A percentile compares a stretch with the other conserved stretches of the same genome.
These are phyloP conservation scores for Acyrthosiphon pisum DNA, from an alignment of 1,140 invertebrate species.

Conservation along the genomic window DNA sequence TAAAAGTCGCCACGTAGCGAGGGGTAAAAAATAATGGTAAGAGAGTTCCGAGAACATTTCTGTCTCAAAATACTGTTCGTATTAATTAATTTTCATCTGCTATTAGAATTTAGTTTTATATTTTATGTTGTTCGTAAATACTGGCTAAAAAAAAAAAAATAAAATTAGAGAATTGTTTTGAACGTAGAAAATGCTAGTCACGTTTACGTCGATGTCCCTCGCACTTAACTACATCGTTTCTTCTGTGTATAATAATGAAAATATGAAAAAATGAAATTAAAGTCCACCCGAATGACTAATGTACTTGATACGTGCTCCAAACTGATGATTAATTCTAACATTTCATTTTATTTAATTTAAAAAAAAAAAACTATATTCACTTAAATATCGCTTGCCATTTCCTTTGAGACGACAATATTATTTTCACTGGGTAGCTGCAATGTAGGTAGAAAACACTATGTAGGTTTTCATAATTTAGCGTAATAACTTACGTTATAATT, in stretches of 20 bases:
- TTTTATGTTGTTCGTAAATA: neutral
- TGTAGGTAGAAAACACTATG: neutral
- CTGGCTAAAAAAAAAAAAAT: neutral
- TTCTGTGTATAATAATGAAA: constrained; percentile 47
- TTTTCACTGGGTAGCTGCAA: neutral
- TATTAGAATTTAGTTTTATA: neutral
- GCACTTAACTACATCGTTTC: constrained; percentile 35
- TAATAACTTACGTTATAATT: neutral
- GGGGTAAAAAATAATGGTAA: neutral
- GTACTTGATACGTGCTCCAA: constrained; percentile 31
- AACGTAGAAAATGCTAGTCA: constrained; percentile 42
- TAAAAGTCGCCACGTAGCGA: too few species aligned
- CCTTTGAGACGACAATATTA: neutral
- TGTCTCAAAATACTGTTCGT: neutral
- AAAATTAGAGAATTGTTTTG: constrained; percentile 29
- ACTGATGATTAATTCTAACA: constrained; percentile 31
- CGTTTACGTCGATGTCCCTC: constrained; percentile 17
- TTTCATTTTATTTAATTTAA: neutral
- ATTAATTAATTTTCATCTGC: neutral
- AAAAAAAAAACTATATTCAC: neutral
- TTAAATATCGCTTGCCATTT: neutral
- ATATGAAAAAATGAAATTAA: constrained; percentile 4
- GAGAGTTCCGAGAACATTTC: neutral
- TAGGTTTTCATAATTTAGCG: neutral
- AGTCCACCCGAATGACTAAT: constrained; percentile 35